These are phyloP conservation scores for Drosophila ogumai DNA, from an alignment of 1,140 invertebrate species.

Conservation along the genomic window DNA sequence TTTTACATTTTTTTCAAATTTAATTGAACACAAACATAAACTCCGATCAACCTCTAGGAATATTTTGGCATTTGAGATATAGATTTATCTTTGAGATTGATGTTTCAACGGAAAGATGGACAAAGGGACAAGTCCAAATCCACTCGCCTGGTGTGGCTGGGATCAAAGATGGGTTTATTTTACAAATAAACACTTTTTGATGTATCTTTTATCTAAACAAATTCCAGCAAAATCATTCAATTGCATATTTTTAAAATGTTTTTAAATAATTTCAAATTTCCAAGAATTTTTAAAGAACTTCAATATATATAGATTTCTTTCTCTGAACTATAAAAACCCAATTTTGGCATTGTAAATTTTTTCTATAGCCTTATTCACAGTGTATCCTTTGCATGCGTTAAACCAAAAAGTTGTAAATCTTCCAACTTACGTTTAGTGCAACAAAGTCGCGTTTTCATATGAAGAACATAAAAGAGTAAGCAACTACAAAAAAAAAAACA, in stretches of 20 bases:
- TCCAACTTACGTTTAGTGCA: slow-evolving; percentile 74
- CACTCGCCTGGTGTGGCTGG: not conserved
- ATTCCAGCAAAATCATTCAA: not conserved
- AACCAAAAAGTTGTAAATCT: slow-evolving; percentile 76
- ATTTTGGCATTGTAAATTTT: not conserved
- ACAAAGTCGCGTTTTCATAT: slow-evolving; percentile 76
- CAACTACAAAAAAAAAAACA: slow-evolving; percentile 36
- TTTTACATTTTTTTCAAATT: no score
- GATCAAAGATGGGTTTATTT: no score
- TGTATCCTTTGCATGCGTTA: slow-evolving; percentile 48
- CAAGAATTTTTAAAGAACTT: not conserved
- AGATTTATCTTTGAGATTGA: no score
- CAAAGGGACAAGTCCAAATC: not conserved
- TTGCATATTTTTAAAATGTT: not conserved
- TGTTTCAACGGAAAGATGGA: no score
- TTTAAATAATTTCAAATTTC: no score
- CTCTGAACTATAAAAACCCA: not conserved
- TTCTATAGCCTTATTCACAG: not conserved
- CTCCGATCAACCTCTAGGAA: no score
- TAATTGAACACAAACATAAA: no score
- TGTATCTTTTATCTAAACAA: not conserved
- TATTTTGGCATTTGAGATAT: no score
- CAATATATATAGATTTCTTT: not conserved
- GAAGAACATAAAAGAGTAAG: slow-evolving; percentile 68
- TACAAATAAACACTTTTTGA: not conserved